Conservation (phyloP, 2,888 invertebrate genomes). For the Lymantria dispar region DNA sequence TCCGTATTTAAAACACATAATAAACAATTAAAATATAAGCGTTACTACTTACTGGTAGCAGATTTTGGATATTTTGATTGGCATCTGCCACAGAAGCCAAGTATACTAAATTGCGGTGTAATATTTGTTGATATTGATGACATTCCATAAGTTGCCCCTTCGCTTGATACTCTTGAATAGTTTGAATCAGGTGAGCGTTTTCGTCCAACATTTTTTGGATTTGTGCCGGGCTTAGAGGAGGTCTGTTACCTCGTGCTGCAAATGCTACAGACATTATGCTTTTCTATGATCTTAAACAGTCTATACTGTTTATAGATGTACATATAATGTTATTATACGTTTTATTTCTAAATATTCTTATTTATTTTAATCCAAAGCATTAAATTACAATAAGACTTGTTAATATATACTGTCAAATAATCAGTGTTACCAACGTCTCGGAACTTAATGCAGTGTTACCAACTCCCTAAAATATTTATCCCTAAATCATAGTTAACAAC, state of each 20-base stretch:
- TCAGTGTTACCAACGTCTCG: too few relatives aligned
- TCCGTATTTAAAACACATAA: too few relatives aligned
- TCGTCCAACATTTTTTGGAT: constrained; percentile 98
- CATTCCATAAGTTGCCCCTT: constrained; percentile 97
- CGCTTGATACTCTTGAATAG: constrained; percentile 97
- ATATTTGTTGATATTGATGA: constrained; percentile 95
- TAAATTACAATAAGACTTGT: too few relatives aligned
- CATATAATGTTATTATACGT: too few relatives aligned
- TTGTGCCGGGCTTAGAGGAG: constrained; percentile 91
- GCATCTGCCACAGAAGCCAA: constrained; percentile 98
- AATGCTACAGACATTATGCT: constrained; percentile 87
- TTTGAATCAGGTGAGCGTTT: constrained; percentile 97
- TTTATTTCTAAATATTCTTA: too few relatives aligned
- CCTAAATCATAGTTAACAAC: too few relatives aligned
- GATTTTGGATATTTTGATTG: constrained; percentile 94
- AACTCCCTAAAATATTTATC: too few relatives aligned
- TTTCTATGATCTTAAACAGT: too few relatives aligned
- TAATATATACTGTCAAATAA: too few relatives aligned
- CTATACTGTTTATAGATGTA: too few relatives aligned
- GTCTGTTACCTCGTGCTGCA: constrained; percentile 87
- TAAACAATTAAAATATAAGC: background rate
- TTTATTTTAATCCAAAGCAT: too few relatives aligned
- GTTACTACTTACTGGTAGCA: constrained; percentile 89
- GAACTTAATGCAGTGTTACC: too few relatives aligned
- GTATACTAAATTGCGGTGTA: constrained; percentile 97